Base-by-base conservation (phyloP, 92 coral and sea anemone species). In the Chrysogorgia sp. region DNA sequence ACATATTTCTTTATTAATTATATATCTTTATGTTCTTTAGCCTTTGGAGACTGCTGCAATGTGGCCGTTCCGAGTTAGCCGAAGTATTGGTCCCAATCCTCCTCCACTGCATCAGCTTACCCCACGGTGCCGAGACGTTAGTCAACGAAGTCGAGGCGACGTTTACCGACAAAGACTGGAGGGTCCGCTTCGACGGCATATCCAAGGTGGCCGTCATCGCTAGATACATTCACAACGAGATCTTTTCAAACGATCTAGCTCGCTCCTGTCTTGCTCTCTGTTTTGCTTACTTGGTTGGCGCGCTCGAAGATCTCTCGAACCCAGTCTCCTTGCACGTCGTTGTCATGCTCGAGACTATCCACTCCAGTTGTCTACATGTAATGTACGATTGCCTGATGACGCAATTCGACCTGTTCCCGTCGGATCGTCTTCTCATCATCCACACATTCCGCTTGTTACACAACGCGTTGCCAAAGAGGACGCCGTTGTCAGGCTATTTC, bases 401-500 rank as follows among this genome's bases (percentile, higher is more conserved):
- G 45, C 98, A 94, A 65, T 94, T 92, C 74, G 98, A 94, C 53
- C 92, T 90, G 2, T 92, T 84, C 0, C 98, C 98, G 0, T 56
- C 83, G 10, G 98, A 94, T 67, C 88, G 98, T 21, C 92, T 94
- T 13, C 85, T 94, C 17, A 83, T 94, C 66, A 94, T 94, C 31
- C 98, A 94, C 88, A 94, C 98, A 10, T 92, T 96, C 52, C 88
- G 98, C 47, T 82, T 92, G 37, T 84, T 92, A 30, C 97, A 92
- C 76, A 85, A 92, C 20, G 82, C 85, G n/a, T 74, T 92, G 31
- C 63, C 63, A 22, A 57, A 23, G 17, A 23, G 88, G 69, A 94
- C 97, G 20, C 98, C 98, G 53, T 88, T 94, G 24, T 89, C 97
- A 81, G 98, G 98, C 14, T 88, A 89, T 80, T 92, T 94, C 87